Evolutionary conservation across 2,113 vertebrate species (phyloP), one percentile per base, ranked within the genome.

Genomic region (Cettia cetti): DNA sequence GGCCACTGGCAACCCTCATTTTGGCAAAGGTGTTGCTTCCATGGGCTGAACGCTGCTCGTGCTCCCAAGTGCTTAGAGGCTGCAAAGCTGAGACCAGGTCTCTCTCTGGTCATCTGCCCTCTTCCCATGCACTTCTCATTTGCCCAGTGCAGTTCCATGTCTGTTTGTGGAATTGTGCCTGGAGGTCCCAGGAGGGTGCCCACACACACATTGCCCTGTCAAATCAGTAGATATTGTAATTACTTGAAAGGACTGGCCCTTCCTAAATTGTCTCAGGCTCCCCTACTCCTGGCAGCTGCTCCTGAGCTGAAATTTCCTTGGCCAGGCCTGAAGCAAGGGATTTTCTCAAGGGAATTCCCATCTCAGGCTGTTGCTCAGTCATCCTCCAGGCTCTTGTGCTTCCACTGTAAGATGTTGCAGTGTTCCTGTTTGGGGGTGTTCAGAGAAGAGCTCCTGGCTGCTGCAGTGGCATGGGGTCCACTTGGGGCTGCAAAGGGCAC

Each of bases 41-140:
- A 1, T 35, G 68, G 52, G 19, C 79, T 56, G 42, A 39, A 39
- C 0, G 0, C 50, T 70, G 54, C 47, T 49, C 0, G 1, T 70
- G 50, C 26, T 40, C 68, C 33, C 44, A 35, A 35, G 77, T 35
- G 35, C 35, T 20, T 10, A 19, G 16, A 27, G 39, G 15, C 20
- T 87, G 44, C 16, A 85, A 76, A 54, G 57, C 75, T 82, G 57
- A 53, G 56, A 79, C 16, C 26, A 47, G 16, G 26, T 82, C 39
- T 82, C 19, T 63, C 19, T 61, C 35, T 57, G 54, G 47, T 61
- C 39, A 30, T 40, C 42, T 10, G 0, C 17, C 6, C 8, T 47
- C 13, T 33, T 64, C 20, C 50, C 12, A 42, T 61, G 21, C 22
- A 15, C 12, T 82, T 60, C 39, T 91, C 11, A 7, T 63, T 54